phyloP scores from a whole-genome alignment of 2,888 invertebrate species.

The Mimumesa dahlbomi region DNA sequence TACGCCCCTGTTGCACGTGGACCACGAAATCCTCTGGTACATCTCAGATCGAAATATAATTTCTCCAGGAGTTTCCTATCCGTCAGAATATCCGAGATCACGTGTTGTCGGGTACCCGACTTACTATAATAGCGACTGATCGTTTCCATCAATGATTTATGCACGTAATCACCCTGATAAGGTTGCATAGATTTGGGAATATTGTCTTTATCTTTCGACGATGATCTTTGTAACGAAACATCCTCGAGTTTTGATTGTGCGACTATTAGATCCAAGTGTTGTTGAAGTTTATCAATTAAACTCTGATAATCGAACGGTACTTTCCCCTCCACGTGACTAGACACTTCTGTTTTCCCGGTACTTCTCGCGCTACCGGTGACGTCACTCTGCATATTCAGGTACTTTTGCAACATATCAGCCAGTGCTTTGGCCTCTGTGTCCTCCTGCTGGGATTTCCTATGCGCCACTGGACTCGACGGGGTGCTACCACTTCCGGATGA shows the following conservation, averaged over 20 bases:
- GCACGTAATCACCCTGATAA: constrained; percentile 82
- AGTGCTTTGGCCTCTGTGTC: constrained; percentile 83
- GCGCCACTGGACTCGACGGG: constrained; percentile 75
- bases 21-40: constrained; percentile 83
- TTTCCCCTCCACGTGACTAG: constrained; percentile 44
- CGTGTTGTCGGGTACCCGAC: constrained; percentile 85
- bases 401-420: constrained; percentile 85
- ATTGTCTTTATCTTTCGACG: constrained; percentile 39
- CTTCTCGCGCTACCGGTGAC: constrained; percentile 69
- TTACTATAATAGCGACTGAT: constrained; percentile 86
- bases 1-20: constrained; percentile 76
- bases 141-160: constrained; percentile 85
- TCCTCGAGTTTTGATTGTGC: constrained; percentile 69
- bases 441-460: constrained; percentile 68
- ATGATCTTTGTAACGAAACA: constrained; percentile 14
- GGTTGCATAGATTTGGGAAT: constrained; percentile 75
- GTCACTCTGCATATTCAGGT: constrained; percentile 83
- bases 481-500: constrained; percentile 65
- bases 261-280: constrained; percentile 81
- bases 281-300: constrained; percentile 84
- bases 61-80: constrained; percentile 88
- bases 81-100: constrained; percentile 87
- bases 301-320: constrained; percentile 84
- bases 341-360: constrained; percentile 3
- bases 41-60: constrained; percentile 87